phyloP scores from a whole-genome alignment of 2,797 vertebrate species.

The Gymnopithys bicolor region DNA sequence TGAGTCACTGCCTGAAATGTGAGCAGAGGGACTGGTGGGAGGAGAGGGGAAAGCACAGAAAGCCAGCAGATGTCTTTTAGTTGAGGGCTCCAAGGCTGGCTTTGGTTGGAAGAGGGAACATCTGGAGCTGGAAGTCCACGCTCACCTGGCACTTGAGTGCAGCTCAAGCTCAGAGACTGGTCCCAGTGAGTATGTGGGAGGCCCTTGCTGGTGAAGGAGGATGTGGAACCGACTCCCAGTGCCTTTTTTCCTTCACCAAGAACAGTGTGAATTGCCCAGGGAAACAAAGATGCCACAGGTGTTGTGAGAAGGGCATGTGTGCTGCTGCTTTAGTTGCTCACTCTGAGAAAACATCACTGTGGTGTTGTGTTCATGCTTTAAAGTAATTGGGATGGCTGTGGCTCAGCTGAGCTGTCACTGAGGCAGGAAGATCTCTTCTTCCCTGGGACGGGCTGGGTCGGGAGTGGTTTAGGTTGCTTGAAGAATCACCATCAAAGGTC shows the following conservation, averaged over 20 bases:
- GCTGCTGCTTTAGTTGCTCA: background rate
- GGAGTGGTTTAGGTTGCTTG: background rate
- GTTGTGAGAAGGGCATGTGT: rapidly evolving
- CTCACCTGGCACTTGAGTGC: background rate
- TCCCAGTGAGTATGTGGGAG: background rate
- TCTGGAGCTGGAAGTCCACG: background rate
- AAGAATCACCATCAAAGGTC: background rate
- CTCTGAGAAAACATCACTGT: background rate
- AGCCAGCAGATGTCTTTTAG: background rate
- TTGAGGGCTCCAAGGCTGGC: background rate
- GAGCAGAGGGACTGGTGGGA: background rate
- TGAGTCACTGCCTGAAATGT: background rate
- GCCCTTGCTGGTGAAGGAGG: background rate
- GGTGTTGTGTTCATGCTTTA: background rate
- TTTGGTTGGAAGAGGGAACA: background rate
- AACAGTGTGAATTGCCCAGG: background rate
- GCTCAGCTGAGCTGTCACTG: rapidly evolving
- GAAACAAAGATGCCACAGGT: background rate
- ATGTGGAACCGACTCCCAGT: background rate
- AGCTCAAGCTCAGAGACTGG: background rate
- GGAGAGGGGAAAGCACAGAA: background rate
- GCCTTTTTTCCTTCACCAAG: background rate
- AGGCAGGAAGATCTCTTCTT: background rate
- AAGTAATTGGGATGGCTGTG: background rate
- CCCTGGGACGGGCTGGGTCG: background rate